These are phyloP conservation scores for Mus pahari DNA, from an alignment of 2,113 vertebrate species.

Conservation along the genomic window DNA sequence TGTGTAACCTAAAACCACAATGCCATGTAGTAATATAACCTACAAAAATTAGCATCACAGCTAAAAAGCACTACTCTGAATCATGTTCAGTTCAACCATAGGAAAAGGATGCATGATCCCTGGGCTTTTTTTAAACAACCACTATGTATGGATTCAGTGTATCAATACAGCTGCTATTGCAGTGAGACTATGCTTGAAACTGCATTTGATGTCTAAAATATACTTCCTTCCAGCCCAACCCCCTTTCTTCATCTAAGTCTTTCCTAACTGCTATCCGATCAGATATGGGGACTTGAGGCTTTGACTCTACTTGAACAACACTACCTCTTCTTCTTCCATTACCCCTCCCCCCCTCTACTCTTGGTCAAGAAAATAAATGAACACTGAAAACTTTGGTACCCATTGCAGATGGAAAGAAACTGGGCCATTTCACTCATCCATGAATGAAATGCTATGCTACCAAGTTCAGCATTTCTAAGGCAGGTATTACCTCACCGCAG, in stretches of 20 bases:
- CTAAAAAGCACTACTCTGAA: not conserved
- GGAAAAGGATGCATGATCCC: not conserved
- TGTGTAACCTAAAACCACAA: not conserved
- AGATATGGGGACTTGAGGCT: slow-evolving; percentile 36
- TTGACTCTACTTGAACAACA: not conserved
- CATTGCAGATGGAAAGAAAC: not conserved
- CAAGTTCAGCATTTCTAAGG: not conserved
- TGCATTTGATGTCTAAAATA: not conserved
- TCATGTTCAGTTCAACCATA: not conserved
- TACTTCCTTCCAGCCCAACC: slow-evolving; percentile 52
- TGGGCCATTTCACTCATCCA: not conserved
- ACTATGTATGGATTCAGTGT: not conserved
- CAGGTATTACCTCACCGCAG: not conserved
- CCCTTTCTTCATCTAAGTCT: slow-evolving; percentile 54
- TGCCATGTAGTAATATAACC: not conserved
- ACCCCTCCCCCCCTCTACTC: not conserved
- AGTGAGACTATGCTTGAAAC: not conserved
- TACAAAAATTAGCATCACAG: not conserved
- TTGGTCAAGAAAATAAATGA: slow-evolving; percentile 8
- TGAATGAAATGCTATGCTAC: not conserved
- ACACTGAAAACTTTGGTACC: not conserved
- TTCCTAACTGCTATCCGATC: slow-evolving; percentile 56
- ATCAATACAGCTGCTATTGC: not conserved
- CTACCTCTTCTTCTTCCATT: not conserved
- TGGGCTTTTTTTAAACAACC: not conserved